A percentile compares a stretch with the other conserved stretches of the same genome.
phyloP scores from a whole-genome alignment of 2,113 vertebrate genomes.

The Petrocephalus microphthalmus region DNA sequence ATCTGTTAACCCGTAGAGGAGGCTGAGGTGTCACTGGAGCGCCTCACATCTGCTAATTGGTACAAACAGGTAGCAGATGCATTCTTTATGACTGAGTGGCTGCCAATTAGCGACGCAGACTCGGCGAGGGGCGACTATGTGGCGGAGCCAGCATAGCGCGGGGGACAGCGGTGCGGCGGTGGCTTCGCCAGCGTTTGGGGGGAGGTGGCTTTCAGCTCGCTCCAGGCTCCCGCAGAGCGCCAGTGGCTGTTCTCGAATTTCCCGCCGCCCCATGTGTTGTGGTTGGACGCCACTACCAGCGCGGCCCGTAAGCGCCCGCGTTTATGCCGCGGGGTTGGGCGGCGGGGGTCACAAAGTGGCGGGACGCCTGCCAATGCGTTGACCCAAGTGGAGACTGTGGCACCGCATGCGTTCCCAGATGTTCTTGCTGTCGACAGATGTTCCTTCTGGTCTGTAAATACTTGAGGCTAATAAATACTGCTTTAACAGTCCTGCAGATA shows the following conservation, averaged over 20 bases:
- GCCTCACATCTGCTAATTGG: constrained; percentile 68
- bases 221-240: not conserved
- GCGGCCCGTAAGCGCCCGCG: not conserved
- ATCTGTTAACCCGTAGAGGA: constrained; percentile 73
- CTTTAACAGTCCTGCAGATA: not conserved
- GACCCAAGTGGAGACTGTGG: constrained; percentile 7
- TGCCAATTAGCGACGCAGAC: constrained; percentile 58
- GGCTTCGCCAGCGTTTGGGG: constrained; percentile 34
- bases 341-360: not conserved
- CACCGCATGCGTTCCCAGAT: not conserved
- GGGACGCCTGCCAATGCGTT: constrained; percentile 24
- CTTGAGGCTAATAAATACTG: not conserved
- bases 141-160: constrained; percentile 1
- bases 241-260: not conserved
- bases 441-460: not conserved
- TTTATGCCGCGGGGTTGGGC: not conserved
- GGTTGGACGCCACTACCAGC: not conserved
- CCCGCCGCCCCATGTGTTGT: not conserved
- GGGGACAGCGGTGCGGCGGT: constrained; percentile 27
- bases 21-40: constrained; percentile 60
- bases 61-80: constrained; percentile 76
- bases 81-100: constrained; percentile 44
- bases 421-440: not conserved
- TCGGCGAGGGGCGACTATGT: constrained; percentile 42
- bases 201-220: not conserved